Percentiles rank a stretch among this genome's conserved stretches.
Conservation (phyloP, 2,113 vertebrate species). For the Carassius carassius region DNA sequence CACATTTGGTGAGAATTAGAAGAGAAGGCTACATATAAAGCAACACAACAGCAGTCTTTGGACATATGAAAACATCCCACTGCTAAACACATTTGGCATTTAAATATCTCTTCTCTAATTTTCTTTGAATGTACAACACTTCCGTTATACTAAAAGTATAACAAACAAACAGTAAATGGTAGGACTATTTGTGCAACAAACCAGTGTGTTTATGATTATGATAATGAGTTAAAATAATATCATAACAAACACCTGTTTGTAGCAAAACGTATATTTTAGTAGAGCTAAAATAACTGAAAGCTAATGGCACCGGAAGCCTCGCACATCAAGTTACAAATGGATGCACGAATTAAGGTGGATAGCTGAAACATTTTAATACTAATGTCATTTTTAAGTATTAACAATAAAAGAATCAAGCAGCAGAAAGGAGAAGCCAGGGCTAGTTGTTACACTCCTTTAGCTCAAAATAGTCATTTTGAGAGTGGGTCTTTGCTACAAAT, state of each 20-base stretch:
- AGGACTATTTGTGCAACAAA: no score
- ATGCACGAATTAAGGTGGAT: no score
- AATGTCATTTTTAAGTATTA: neutral
- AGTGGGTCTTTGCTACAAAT: neutral
- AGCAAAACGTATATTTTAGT: no score
- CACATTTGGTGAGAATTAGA: conserved; percentile 15
- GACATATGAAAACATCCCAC: neutral
- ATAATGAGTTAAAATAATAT: no score
- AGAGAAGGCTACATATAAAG: neutral
- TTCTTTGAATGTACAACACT: neutral
- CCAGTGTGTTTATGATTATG: no score
- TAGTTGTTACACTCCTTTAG: neutral
- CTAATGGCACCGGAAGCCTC: no score
- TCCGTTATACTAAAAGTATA: no score
- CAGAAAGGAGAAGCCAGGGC: neutral
- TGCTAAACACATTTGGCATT: neutral
- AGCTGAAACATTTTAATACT: neutral
- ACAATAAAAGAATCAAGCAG: neutral
- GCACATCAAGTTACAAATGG: no score
- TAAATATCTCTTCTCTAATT: neutral
- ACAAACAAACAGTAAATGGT: no score
- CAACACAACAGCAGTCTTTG: neutral
- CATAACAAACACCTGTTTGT: no score
- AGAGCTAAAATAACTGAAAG: no score
- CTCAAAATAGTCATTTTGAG: neutral